Conservation (phyloP, 2,113 vertebrate genomes). For the Equus przewalskii region DNA sequence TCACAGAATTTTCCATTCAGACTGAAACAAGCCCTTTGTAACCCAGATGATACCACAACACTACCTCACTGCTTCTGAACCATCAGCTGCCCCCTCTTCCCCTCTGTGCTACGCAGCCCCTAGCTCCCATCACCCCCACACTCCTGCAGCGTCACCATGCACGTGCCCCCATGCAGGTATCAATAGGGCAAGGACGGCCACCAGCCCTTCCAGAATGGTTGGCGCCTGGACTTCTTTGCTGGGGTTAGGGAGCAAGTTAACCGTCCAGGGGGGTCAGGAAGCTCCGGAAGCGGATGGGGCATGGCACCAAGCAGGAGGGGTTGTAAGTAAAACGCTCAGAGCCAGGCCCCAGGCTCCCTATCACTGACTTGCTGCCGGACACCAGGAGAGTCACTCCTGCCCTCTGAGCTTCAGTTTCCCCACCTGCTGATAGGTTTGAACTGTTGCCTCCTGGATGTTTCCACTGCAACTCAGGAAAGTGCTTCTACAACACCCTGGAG, state of each 20-base stretch:
- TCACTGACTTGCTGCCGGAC: neutral
- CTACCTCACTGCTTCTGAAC: neutral
- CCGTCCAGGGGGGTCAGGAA: neutral
- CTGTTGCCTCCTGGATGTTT: fast-evolving
- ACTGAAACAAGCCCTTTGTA: neutral
- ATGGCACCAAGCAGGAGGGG: neutral
- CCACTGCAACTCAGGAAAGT: neutral
- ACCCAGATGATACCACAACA: too few relatives aligned
- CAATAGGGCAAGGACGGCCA: neutral
- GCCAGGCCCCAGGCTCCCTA: neutral
- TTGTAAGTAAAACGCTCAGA: fast-evolving
- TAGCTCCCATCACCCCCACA: fast-evolving
- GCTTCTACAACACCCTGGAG: neutral
- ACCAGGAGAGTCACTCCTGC: neutral
- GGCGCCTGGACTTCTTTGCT: neutral
- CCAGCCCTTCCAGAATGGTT: neutral
- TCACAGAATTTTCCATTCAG: neutral
- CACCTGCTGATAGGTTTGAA: too few relatives aligned
- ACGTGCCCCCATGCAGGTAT: neutral
- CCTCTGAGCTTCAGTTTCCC: neutral
- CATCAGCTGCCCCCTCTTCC: neutral
- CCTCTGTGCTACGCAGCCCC: neutral
- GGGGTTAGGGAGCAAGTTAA: neutral
- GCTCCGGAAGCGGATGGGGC: neutral
- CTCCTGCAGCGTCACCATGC: neutral